Evolutionary conservation across 2,888 invertebrate genomes (phyloP), one percentile per base, ranked within the genome.

Genomic region (Saturnia pavonia): DNA sequence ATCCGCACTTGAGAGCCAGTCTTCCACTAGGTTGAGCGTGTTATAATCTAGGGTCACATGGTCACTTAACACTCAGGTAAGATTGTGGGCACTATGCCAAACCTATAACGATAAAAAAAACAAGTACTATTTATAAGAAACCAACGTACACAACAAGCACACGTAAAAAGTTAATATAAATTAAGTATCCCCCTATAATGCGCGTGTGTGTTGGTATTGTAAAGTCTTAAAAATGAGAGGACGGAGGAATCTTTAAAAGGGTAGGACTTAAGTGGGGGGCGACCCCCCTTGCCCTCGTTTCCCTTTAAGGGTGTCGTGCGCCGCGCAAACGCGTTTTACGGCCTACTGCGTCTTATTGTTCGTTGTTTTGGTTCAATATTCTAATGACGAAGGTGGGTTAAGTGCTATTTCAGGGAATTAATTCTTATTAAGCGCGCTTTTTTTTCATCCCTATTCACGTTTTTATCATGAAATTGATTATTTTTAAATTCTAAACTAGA

Each of bases 211-310:
- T 90, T 88, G 84, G 92, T 91, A 92, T 92, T 92, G 92, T 91
- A 91, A 92, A 92, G 91, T 92, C 94, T 94, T 93, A 94, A 94
- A 94, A 93, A 94, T 92, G 91, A 91, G 90, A 91, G 91, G 91
- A 91, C 92, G 90, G 86, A 80, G 90, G 90, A 92, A 93, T 93
- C 93, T 93, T 93, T 93, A 89, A 93, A 91, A 92, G 94, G 94
- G 93, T 93, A 93, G 90, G 91, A 89, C 91, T 93, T 91, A 90
- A 91, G 89, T 85, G 89, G 91, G 86, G 85, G 88, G 79, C 79
- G 81, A 80, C 85, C 88, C 86, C 79, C 83, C 84, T 82, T 77
- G 70, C 72, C 73, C 75, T 75, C 82, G 78, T 76, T 82, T 77
- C 85, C 84, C 79, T 75, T 74, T 76, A 73, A 78, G 87, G 87